Base-by-base conservation (phyloP, 2,113 vertebrate genomes). In the Choloepus hoffmanni region DNA sequence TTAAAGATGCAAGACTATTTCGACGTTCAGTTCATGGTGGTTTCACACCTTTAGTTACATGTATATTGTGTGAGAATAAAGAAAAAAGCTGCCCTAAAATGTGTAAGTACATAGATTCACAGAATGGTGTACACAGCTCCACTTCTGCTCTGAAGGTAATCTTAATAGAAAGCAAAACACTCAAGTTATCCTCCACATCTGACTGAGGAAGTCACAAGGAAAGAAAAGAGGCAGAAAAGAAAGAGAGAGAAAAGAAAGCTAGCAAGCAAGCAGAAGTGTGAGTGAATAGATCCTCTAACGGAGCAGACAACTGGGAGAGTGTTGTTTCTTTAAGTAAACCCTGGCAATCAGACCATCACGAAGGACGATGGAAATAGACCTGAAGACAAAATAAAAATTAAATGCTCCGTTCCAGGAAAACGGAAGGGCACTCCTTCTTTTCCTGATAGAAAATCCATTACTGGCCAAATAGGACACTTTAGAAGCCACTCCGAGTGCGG, bases 81-180 rank as follows among this genome's bases (percentile, higher is more conserved):
- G 85, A 95, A 63, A 62, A 0, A 0, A 67, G 26, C n/a, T 0
- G 1, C 7, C 58, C 72, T 65, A 40, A 55, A 9, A 0, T 0
- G 24, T 14, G 48, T 5, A 86, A 65, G 24, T 50, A 10, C 28
- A 12, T 15, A 72, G 63, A 78, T 58, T 28, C 7, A 28, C 79
- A 53, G 3, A 30, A 73, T 36, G 36, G 87, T 19, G n/a, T 36
- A 67, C 92, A 72, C 1, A 16, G 21, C 28, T 68, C 40, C 13
- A 45, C 55, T 81, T 91, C 21, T 74, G 15, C 50, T 92, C 81
- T 74, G 24, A 21, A 92, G n/a, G 40, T 26, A 92, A 82, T n/a
- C 9, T 40, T 50, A 92, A 55, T 5, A 85, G 15, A 67, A 85
- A 85, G 53, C 13, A 5, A 0, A 58, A 82, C 5, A 88, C 15